Conservation (phyloP, 2,113 vertebrate genomes). For the Paramisgurnus dabryanus region DNA sequence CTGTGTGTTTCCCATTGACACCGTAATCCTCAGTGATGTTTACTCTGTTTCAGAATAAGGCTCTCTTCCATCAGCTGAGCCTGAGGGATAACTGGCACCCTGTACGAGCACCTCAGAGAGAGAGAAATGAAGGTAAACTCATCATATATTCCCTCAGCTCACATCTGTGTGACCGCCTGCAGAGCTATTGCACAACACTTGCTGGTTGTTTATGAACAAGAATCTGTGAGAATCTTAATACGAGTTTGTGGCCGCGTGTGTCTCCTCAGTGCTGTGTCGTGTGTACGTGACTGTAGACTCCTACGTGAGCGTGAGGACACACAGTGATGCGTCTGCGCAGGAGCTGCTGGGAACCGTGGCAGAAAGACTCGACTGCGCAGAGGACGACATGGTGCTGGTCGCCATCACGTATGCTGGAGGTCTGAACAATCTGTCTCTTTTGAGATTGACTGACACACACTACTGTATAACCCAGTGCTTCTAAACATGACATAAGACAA, state of each 20-base stretch:
- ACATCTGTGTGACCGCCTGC: slow-evolving; percentile 19
- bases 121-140: slow-evolving; percentile 88
- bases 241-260: slow-evolving; percentile 6
- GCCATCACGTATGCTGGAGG: slow-evolving; percentile 84
- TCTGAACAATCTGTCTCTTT: slow-evolving; percentile 62
- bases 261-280: slow-evolving; percentile 85
- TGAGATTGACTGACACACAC: neutral
- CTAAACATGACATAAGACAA: too few species aligned
- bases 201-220: slow-evolving; percentile 1
- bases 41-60: slow-evolving; percentile 82
- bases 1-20: neutral
- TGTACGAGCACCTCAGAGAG: slow-evolving; percentile 78
- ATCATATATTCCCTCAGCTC: slow-evolving; percentile 51
- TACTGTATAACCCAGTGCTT: too few species aligned
- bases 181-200: neutral
- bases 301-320: slow-evolving; percentile 87
- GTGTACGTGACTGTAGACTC: slow-evolving; percentile 91
- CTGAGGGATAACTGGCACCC: slow-evolving; percentile 90
- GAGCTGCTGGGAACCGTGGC: slow-evolving; percentile 87
- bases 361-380: slow-evolving; percentile 84
- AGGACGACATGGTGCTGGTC: slow-evolving; percentile 85
- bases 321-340: slow-evolving; percentile 76
- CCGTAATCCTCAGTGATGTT: slow-evolving; percentile 53
- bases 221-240: neutral
- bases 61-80: slow-evolving; percentile 91